These are phyloP conservation scores for Papilio protenor DNA, from an alignment of 2,888 invertebrate genomes.

Conservation along the genomic window DNA sequence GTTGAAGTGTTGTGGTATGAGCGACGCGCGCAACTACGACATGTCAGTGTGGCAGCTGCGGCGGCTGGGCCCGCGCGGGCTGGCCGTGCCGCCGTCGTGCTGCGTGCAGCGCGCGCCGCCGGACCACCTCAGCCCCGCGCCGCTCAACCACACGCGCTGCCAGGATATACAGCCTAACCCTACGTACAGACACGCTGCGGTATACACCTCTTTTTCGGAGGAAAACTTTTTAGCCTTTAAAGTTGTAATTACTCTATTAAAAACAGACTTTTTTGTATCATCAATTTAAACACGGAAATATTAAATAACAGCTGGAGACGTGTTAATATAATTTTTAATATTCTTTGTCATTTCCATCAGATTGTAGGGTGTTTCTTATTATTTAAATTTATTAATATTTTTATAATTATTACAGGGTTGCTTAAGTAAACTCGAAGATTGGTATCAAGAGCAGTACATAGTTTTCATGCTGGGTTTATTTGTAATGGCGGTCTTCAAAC, in stretches of 20 bases:
- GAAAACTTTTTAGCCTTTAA: too few relatives aligned
- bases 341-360: background rate
- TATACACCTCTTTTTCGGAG: constrained; percentile 53
- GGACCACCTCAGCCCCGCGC: constrained; percentile 90
- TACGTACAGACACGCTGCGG: constrained; percentile 84
- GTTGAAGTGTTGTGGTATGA: constrained; percentile 93
- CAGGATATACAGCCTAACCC: constrained; percentile 86
- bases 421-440: constrained; percentile 87
- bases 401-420: constrained; percentile 85
- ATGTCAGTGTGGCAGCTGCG: constrained; percentile 92
- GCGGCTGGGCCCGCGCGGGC: constrained; percentile 88
- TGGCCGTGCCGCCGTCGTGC: constrained; percentile 88
- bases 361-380: background rate
- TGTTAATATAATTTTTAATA: background rate
- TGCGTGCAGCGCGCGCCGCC: constrained; percentile 86
- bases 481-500: constrained; percentile 88
- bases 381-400: background rate
- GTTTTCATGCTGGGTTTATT: constrained; percentile 87
- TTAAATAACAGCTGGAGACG: too few relatives aligned
- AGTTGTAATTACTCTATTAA: too few relatives aligned
- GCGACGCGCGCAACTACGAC: constrained; percentile 91
- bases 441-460: constrained; percentile 91
- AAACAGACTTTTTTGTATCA: too few relatives aligned
- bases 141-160: constrained; percentile 88
- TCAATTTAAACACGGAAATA: too few relatives aligned